These are phyloP conservation scores for Cantharis rufa DNA, from an alignment of 2,888 invertebrate genomes.

Conservation along the genomic window DNA sequence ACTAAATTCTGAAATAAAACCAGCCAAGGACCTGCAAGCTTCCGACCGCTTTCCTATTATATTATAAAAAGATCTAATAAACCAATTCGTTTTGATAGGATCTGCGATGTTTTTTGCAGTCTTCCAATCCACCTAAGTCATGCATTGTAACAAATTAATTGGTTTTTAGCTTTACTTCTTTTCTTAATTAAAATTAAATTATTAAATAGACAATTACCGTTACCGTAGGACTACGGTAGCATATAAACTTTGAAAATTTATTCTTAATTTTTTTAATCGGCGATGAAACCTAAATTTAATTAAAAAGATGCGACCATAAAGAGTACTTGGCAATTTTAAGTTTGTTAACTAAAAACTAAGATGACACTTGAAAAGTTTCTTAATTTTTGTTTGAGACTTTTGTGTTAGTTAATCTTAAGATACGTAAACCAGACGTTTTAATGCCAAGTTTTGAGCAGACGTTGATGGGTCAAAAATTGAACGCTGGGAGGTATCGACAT, in stretches of 20 bases:
- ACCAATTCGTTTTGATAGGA: neutral
- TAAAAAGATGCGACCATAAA: conserved; percentile 23
- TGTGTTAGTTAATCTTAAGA: conserved; percentile 44
- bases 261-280: neutral
- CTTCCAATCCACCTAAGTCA: neutral
- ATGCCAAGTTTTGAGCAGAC: neutral
- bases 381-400: conserved; percentile 47
- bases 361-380: conserved; percentile 40
- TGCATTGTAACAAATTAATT: neutral
- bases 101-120: neutral
- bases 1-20: no score
- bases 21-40: no score
- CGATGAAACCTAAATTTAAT: conserved; percentile 9
- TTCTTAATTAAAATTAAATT: neutral
- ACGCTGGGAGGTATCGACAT: neutral
- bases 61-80: no score
- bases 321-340: conserved; percentile 24
- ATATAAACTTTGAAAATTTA: neutral
- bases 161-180: neutral
- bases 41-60: no score
- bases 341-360: conserved; percentile 19
- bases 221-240: neutral
- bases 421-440: conserved; percentile 6
- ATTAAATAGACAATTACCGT: neutral
- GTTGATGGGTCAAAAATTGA: neutral